Evolutionary conservation across 2,113 vertebrate species (phyloP).

Genomic region (Epinephelus cyanopodus): DNA sequence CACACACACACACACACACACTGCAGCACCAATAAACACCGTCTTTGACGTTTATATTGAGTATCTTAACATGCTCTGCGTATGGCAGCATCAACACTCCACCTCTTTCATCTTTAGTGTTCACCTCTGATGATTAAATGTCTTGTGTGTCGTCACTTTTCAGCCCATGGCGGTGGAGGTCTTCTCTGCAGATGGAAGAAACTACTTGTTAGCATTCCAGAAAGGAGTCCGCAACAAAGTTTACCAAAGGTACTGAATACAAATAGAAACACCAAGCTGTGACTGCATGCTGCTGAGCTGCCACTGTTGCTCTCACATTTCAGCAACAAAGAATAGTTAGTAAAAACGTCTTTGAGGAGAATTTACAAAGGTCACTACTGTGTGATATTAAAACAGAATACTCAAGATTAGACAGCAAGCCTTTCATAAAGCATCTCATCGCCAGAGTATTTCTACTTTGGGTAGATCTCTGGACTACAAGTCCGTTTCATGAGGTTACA

Average conservation of each 20-base stretch:
- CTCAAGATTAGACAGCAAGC: not conserved
- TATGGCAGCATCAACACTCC: not conserved
- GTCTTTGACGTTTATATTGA: not conserved
- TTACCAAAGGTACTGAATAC: constrained; percentile 92
- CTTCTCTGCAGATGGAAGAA: constrained; percentile 98
- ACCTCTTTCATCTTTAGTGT: not conserved
- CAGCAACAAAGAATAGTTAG: not conserved
- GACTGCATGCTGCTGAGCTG: not conserved
- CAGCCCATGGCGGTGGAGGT: constrained; percentile 98
- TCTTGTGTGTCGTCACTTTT: constrained; percentile 1
- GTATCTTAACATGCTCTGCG: not conserved
- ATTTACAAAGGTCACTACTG: too few relatives aligned
- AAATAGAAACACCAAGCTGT: not conserved
- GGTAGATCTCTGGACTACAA: not conserved
- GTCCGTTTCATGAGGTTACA: not conserved
- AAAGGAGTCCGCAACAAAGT: constrained; percentile 99
- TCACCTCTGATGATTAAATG: not conserved
- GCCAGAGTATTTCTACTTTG: not conserved
- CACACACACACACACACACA: not conserved
- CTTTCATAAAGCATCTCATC: not conserved
- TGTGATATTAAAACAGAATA: too few relatives aligned
- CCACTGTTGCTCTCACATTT: not conserved
- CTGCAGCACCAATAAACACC: not conserved
- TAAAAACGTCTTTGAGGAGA: too few relatives aligned
- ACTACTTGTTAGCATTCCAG: constrained; percentile 97